Conservation (phyloP, 2,888 invertebrate genomes). For the Meghimatium bilineatum region DNA sequence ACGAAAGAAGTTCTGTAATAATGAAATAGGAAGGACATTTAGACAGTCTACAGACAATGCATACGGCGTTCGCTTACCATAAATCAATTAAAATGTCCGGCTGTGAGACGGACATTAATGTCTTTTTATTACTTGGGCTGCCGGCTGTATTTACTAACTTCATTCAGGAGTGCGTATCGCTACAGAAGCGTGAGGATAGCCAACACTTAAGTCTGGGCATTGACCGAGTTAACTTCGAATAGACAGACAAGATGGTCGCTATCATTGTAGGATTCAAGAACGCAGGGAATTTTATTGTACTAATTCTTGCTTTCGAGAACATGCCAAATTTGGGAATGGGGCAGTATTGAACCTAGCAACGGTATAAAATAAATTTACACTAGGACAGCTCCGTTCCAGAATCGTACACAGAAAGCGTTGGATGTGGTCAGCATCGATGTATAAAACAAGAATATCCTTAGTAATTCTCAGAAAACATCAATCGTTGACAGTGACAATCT, state of each 20-base stretch:
- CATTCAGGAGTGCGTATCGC: background rate
- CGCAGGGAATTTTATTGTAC: background rate
- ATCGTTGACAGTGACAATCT: no score
- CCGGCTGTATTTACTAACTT: background rate
- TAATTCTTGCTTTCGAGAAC: background rate
- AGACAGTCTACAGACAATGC: background rate
- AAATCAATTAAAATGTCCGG: conserved; percentile 3
- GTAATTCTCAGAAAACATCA: no score
- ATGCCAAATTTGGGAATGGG: background rate
- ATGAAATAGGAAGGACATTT: background rate
- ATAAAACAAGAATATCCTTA: background rate
- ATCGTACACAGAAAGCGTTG: background rate
- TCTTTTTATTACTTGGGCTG: background rate
- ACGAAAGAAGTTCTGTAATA: background rate
- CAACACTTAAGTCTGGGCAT: background rate
- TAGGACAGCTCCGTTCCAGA: background rate
- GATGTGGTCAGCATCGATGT: background rate
- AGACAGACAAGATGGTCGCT: background rate
- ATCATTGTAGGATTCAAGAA: background rate
- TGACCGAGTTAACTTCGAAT: background rate
- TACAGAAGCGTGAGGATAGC: background rate
- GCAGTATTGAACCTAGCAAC: background rate
- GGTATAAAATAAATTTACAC: background rate
- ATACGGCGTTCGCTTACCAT: background rate
- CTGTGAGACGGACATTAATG: background rate